A percentile compares a stretch with the other conserved stretches of the same genome.
Evolutionary conservation across 2,797 vertebrate species (phyloP).

Genomic region (Oreonectes daqikongensis): DNA sequence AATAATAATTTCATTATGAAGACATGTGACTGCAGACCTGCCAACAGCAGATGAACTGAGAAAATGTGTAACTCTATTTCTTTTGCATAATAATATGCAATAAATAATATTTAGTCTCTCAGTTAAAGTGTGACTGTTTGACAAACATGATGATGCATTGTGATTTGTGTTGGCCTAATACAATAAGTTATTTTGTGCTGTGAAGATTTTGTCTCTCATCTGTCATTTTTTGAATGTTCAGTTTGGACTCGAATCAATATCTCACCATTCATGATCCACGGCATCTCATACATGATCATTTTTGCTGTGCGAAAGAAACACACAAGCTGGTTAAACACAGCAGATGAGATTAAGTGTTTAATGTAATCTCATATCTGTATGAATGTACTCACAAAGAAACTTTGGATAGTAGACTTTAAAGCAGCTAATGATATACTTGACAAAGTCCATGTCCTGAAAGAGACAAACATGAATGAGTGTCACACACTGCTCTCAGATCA

Average conservation of each 20-base stretch:
- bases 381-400: slow-evolving; percentile 90
- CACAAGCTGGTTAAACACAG: neutral
- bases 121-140: no score
- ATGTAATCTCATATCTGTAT: neutral
- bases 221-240: no score
- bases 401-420: slow-evolving; percentile 98
- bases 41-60: no score
- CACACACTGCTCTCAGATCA: no score
- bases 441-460: slow-evolving; percentile 94
- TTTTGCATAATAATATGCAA: no score
- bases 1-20: neutral
- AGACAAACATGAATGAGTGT: neutral
- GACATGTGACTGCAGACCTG: neutral
- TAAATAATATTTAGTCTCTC: no score
- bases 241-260: neutral
- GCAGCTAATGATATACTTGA: slow-evolving; percentile 92
- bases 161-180: no score
- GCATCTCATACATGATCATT: slow-evolving; percentile 98
- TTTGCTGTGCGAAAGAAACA: slow-evolving; percentile 82
- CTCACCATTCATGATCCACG: slow-evolving; percentile 99
- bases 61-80: no score
- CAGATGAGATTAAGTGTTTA: neutral
- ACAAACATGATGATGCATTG: no score
- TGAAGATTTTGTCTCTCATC: no score
- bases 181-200: no score